phyloP scores from a whole-genome alignment of 2,888 invertebrate species.

The Dorcus parallelipipedus region DNA sequence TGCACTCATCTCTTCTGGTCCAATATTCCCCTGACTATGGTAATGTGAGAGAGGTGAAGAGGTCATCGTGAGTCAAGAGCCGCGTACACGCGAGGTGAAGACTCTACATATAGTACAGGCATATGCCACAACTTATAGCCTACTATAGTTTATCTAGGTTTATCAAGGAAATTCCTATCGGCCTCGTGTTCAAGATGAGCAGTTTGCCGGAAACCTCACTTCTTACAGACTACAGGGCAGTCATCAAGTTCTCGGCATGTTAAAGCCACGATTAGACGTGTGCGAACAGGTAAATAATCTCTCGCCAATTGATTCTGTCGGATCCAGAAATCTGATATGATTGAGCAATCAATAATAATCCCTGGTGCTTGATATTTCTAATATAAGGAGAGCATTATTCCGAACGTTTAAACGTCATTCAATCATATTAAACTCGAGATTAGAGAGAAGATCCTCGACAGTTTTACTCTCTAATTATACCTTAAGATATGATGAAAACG shows the following conservation, averaged over 20 bases:
- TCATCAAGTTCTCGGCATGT: constrained; percentile 2
- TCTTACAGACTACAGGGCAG: constrained; percentile 1
- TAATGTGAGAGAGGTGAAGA: constrained; percentile 50
- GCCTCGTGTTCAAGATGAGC: constrained; percentile 3
- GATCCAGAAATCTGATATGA: constrained; percentile 24
- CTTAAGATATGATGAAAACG: too few species aligned
- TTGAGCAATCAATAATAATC: constrained; percentile 23
- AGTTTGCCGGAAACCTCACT: constrained; percentile 20
- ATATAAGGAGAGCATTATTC: neutral
- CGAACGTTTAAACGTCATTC: too few species aligned
- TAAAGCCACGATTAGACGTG: constrained; percentile 2
- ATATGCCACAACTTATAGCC: constrained; percentile 41
- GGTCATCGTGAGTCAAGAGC: constrained; percentile 49
- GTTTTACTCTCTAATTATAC: too few species aligned
- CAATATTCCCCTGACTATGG: constrained; percentile 41
- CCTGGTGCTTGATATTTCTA: constrained; percentile 3
- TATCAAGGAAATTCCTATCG: constrained; percentile 34
- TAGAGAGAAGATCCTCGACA: too few species aligned
- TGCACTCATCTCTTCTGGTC: constrained; percentile 38
- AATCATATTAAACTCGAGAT: too few species aligned
- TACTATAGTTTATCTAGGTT: constrained; percentile 38
- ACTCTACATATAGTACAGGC: constrained; percentile 34
- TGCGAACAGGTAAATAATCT: constrained; percentile 10
- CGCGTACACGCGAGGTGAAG: constrained; percentile 45
- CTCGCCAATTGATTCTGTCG: constrained; percentile 23